Evolutionary conservation across 2,888 invertebrate species (phyloP), one percentile per base, ranked within the genome.

Genomic region (Nemotelus nigrinus): DNA sequence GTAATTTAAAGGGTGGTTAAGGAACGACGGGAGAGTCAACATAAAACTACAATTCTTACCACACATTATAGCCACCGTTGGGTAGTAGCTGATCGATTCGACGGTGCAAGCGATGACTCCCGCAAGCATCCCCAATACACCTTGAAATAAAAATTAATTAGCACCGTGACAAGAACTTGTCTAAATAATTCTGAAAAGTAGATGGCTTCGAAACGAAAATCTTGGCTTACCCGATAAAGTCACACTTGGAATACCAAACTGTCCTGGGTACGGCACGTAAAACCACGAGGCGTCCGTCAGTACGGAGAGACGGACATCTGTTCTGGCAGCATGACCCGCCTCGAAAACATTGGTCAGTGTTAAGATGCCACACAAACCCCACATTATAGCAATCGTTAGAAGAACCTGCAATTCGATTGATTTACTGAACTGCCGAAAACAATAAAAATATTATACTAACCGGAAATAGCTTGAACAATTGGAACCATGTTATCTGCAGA

Each of bases 41-140:
- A 25, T 25, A 25, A 25, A 25, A 25, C 25, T 25, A 50, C 1
- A 58, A 58, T 77, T 65, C 87, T 86, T 80, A 92, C 93, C 92
- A 81, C 93, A 92, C 93, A 93, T 93, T 84, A 91, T 90, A 0
- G 96, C 94, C 1, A 95, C 95, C n/a, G 96, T 96, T 75, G 96
- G 95, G 87, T 96, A 97, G 85, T 96, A 96, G 83, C 96, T 95
- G 79, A 96, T 92, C 3, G 94, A 94, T 85, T 94, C 94, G 10
- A 94, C 92, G 0, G 94, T 93, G 81, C 94, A 94, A 0, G 94
- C 93, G 50, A 94, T 84, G 43, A 94, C 93, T 0, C 94, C 94
- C 0, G 94, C 93, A 77, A 94, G 83, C 91, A 94, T 93, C 3
- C 94, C 94, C 77, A 94, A 86, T 10, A 93, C 93, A 0, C 93